Conservation (phyloP, 1,140 invertebrate species). For the Lepidurus couesii region DNA sequence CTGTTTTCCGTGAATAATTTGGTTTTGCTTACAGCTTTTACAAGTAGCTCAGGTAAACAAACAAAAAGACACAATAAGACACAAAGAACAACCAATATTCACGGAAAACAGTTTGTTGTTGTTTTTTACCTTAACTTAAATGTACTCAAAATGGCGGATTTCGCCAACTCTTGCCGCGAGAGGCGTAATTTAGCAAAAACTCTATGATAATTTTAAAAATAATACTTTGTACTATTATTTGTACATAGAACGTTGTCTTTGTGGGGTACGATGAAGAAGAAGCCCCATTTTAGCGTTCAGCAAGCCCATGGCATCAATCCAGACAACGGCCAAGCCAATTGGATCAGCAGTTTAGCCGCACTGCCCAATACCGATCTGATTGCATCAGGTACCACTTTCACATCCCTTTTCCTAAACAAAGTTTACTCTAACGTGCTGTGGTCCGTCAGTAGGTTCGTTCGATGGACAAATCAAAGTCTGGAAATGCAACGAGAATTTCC, state of each 20-base stretch:
- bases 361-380: slow-evolving; percentile 81
- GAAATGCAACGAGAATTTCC: slow-evolving; percentile 69
- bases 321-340: slow-evolving; percentile 63
- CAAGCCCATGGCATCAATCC: slow-evolving; percentile 67
- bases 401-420: neutral
- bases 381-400: slow-evolving; percentile 62
- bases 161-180: too few relatives aligned
- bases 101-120: too few relatives aligned
- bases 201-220: slow-evolving; percentile 24
- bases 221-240: too few relatives aligned
- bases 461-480: slow-evolving; percentile 79
- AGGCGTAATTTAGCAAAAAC: too few relatives aligned
- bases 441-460: slow-evolving; percentile 62
- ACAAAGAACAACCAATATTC: too few relatives aligned
- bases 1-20: too few relatives aligned
- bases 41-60: too few relatives aligned
- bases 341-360: slow-evolving; percentile 76
- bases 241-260: slow-evolving; percentile 59
- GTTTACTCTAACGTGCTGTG: neutral
- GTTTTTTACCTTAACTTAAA: too few relatives aligned
- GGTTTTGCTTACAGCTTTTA: too few relatives aligned
- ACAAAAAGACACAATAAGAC: too few relatives aligned
- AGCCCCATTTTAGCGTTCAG: slow-evolving; percentile 64
- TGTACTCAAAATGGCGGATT: too few relatives aligned
- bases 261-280: slow-evolving; percentile 87